A percentile compares a stretch with the other conserved stretches of the same genome.
Evolutionary conservation across 2,113 vertebrate species (phyloP).

Genomic region (Hymenochirus boettgeri): DNA sequence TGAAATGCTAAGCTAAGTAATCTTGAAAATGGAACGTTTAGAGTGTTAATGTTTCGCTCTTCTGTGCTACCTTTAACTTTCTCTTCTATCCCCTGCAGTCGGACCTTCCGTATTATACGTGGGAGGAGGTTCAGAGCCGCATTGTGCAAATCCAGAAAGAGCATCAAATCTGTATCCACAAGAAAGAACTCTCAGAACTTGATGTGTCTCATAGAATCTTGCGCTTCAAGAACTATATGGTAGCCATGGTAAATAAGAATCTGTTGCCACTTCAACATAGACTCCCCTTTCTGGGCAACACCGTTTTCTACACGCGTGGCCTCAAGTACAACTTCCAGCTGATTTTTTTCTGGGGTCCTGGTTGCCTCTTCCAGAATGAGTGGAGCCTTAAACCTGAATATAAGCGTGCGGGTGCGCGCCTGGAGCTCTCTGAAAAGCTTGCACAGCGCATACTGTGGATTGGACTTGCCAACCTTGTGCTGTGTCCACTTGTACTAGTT

Average conservation of each 20-base stretch:
- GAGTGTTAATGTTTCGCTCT: too few species aligned
- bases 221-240: slow-evolving; percentile 98
- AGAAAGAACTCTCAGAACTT: slow-evolving; percentile 89
- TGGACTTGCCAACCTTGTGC: slow-evolving; percentile 90
- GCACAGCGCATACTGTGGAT: slow-evolving; percentile 94
- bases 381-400: slow-evolving; percentile 95
- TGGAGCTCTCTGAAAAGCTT: slow-evolving; percentile 88
- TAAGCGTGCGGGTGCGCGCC: slow-evolving; percentile 82
- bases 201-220: slow-evolving; percentile 97
- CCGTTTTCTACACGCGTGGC: slow-evolving; percentile 87
- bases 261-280: slow-evolving; percentile 87
- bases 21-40: not conserved
- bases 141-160: slow-evolving; percentile 98
- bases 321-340: slow-evolving; percentile 98
- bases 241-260: slow-evolving; percentile 96
- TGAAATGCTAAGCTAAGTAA: not conserved
- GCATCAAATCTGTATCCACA: slow-evolving; percentile 98
- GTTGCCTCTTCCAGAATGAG: slow-evolving; percentile 92
- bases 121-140: slow-evolving; percentile 94
- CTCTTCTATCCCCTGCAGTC: slow-evolving; percentile 68
- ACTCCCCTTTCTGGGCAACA: slow-evolving; percentile 78
- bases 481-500: slow-evolving; percentile 94
- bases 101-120: slow-evolving; percentile 89
- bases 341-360: slow-evolving; percentile 95
- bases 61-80: not conserved